Percentiles rank a stretch among this genome's conserved stretches.
These are phyloP conservation scores for Choloepus didactylus DNA, from an alignment of 2,797 vertebrate species.

Conservation along the genomic window DNA sequence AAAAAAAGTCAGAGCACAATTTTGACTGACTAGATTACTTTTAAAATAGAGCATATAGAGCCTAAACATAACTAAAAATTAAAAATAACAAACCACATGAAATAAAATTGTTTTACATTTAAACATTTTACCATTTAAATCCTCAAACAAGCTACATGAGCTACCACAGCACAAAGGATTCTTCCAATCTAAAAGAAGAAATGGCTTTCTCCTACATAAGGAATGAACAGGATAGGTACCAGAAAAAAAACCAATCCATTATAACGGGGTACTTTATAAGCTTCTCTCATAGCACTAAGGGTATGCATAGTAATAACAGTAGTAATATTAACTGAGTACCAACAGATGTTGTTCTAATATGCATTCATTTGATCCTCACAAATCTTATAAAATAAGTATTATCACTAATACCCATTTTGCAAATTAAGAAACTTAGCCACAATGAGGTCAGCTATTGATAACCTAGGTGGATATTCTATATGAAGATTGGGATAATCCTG, in stretches of 20 bases:
- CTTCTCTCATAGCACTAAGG: neutral
- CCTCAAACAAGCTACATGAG: conserved; percentile 47
- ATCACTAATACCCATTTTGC: conserved; percentile 19
- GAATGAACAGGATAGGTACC: neutral
- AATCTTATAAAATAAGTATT: conserved; percentile 45
- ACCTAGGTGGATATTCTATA: conserved; percentile 9
- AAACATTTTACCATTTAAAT: conserved; percentile 60
- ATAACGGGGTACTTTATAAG: neutral
- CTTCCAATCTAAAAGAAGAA: conserved; percentile 50
- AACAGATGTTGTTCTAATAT: neutral
- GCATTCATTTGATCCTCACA: conserved; percentile 47
- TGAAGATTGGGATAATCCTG: conserved; percentile 30
- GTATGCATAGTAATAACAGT: neutral
- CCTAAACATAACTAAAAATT: conserved; percentile 57
- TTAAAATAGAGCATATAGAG: neutral
- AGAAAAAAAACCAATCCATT: neutral
- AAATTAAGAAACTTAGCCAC: conserved; percentile 63
- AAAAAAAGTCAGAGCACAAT: neutral
- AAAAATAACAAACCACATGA: conserved; percentile 34
- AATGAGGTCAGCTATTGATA: neutral
- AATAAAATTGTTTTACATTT: conserved; percentile 38
- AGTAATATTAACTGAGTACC: conserved; percentile 9
- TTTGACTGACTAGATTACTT: conserved; percentile 20
- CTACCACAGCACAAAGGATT: neutral
- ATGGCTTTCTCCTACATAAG: conserved; percentile 4